Base-by-base conservation (phyloP, 2,888 invertebrate genomes). In the Acanthoscelides obtectus region DNA sequence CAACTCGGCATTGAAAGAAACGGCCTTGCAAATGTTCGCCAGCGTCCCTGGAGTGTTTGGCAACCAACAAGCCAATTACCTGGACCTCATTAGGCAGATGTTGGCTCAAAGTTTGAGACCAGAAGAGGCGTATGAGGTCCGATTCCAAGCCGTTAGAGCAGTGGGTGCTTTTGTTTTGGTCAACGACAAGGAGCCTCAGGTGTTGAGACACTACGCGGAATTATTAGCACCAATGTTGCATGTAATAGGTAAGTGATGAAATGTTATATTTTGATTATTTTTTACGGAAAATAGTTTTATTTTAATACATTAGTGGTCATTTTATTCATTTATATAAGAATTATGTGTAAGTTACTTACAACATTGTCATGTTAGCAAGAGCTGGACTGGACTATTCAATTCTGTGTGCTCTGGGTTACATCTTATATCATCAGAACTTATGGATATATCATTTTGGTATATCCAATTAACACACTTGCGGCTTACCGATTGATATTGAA, bases 1-100 rank as follows among this genome's bases (percentile, higher is more conserved):
- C 68, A 91, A 93, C 81, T 88, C 94, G 22, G 91, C 93, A 75
- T 88, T 97, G 72, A 97, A 96, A 86, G 98, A 98, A 85, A 93
- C 95, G 77, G 97, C 98, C 65, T 91, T 99, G 71, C 91, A 96
- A 78, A 96, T 99, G 88, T 97, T 99, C 82, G 94, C 96, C 77
- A 92, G 95, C 79, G 97, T 98, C 63, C 99, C 99, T 22, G 96
- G 97, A 64, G 94, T 99, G 70, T 99, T 99, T 88, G 99, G 99
- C 64, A 96, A 96, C 84, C 94, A 96, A 82, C 97, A 99, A 84
- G 89, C 91, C 75, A 93, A 95, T 83, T 97, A 98, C 85, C 85
- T 99, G 77, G 94, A 94, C 80, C 89, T 97, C 63, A 98, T 99
- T 80, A 98, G 98, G 84, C 95, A 96, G 85, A 98, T 98, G 98